phyloP scores from a whole-genome alignment of 2,113 vertebrate species.

The Lathamus discolor region DNA sequence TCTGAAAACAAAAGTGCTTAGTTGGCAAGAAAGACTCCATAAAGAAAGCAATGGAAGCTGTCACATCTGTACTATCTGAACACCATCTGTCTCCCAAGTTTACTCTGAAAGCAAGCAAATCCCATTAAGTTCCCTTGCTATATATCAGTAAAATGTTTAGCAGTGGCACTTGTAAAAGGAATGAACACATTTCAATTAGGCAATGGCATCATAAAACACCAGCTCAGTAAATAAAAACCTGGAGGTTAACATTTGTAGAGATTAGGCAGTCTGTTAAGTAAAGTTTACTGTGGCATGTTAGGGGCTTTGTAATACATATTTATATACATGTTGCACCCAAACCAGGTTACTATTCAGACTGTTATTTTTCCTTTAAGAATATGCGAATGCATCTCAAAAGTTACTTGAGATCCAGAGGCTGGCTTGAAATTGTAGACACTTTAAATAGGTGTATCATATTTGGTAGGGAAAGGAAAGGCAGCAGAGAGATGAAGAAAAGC shows the following conservation, averaged over 20 bases:
- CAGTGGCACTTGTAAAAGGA: slow-evolving; percentile 45
- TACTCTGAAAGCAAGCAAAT: slow-evolving; percentile 47
- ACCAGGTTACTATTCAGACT: not conserved
- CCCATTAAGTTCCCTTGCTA: slow-evolving; percentile 30
- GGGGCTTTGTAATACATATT: not conserved
- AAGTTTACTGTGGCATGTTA: slow-evolving; percentile 35
- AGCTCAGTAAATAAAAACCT: slow-evolving; percentile 39
- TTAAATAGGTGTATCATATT: not conserved
- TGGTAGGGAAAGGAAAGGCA: not conserved
- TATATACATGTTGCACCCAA: not conserved
- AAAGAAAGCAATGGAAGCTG: slow-evolving; percentile 51
- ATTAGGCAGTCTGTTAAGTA: slow-evolving; percentile 66
- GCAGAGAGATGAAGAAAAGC: not conserved
- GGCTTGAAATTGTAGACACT: not conserved
- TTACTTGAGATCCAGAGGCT: not conserved
- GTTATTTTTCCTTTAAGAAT: not conserved
- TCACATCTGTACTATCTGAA: slow-evolving; percentile 61
- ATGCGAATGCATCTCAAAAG: not conserved
- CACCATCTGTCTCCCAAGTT: slow-evolving; percentile 69
- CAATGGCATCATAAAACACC: slow-evolving; percentile 48
- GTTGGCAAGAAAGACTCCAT: slow-evolving; percentile 48
- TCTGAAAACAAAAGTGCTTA: slow-evolving; percentile 38
- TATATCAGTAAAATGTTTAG: slow-evolving; percentile 52
- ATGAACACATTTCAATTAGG: slow-evolving; percentile 63
- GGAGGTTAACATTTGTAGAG: slow-evolving; percentile 57